Percentiles rank a stretch among this genome's conserved stretches.
Evolutionary conservation across 1,140 invertebrate species (phyloP).

Genomic region (Bicyclus anynana): DNA sequence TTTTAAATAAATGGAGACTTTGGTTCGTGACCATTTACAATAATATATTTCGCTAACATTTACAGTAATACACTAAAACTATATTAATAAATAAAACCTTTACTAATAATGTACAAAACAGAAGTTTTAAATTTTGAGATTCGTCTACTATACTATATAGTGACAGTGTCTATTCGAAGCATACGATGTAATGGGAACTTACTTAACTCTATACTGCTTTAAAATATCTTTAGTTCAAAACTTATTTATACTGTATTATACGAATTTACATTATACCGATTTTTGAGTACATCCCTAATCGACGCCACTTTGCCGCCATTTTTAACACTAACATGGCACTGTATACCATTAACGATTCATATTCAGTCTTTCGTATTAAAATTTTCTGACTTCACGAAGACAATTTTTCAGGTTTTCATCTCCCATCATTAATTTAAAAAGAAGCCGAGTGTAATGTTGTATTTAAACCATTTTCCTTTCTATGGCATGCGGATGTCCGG

Average conservation of each 20-base stretch:
- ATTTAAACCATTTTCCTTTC: conserved; percentile 66
- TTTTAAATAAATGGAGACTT: conserved; percentile 20
- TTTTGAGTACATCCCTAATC: conserved; percentile 36
- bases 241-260: conserved; percentile 23
- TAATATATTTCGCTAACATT: conserved; percentile 13
- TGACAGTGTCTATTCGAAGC: conserved; percentile 40
- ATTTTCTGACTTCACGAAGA: conserved; percentile 35
- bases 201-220: conserved; percentile 24
- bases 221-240: conserved; percentile 24
- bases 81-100: conserved; percentile 61
- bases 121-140: conserved; percentile 51
- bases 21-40: conserved; percentile 17
- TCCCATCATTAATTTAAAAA: conserved; percentile 10
- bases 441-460: conserved; percentile 7
- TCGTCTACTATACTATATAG: conserved; percentile 46
- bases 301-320: conserved; percentile 18
- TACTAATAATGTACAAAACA: conserved; percentile 52
- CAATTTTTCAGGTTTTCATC: conserved; percentile 14
- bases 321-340: conserved; percentile 74
- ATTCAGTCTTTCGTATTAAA: conserved; percentile 67
- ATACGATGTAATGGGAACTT: conserved; percentile 9
- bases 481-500: conserved; percentile 60
- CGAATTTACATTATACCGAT: conserved; percentile 34
- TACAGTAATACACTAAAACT: conserved; percentile 24
- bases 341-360: conserved; percentile 62